A percentile compares a stretch with the other conserved stretches of the same genome.
phyloP scores from a whole-genome alignment of 2,113 vertebrate genomes.

The Myxocyprinus asiaticus region DNA sequence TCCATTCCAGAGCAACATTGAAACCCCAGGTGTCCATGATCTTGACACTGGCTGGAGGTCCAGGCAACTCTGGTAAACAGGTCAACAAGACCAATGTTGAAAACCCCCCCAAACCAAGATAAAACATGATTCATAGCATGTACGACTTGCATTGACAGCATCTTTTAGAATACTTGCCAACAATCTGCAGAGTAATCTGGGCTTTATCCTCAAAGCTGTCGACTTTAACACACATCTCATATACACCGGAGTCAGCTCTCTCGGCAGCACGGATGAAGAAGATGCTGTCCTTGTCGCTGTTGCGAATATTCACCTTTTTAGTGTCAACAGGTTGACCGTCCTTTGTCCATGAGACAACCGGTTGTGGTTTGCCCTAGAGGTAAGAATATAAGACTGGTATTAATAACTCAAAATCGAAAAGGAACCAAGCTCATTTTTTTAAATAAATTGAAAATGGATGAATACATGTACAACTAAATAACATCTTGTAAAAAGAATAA shows the following conservation, averaged over 20 bases:
- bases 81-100: conserved; percentile 20
- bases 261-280: conserved; percentile 87
- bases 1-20: conserved; percentile 93
- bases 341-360: conserved; percentile 85
- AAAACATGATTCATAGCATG: neutral
- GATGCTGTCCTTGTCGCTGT: conserved; percentile 83
- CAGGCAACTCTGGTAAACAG: conserved; percentile 80
- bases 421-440: neutral
- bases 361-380: conserved; percentile 88
- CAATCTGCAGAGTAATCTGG: conserved; percentile 81
- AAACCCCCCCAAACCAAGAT: neutral
- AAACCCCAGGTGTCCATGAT: conserved; percentile 92
- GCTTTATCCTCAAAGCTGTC: conserved; percentile 85
- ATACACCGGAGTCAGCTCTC: conserved; percentile 85
- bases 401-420: neutral
- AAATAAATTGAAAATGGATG: neutral
- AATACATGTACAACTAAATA: no score
- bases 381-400: neutral
- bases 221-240: conserved; percentile 82
- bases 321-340: conserved; percentile 78
- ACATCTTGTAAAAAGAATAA: no score
- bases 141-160: neutral
- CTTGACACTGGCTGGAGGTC: conserved; percentile 81
- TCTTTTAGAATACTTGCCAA: conserved; percentile 74
- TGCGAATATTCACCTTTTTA: conserved; percentile 79